Conservation (phyloP, 2,888 invertebrate species). For the Pogonocherus hispidulus region DNA sequence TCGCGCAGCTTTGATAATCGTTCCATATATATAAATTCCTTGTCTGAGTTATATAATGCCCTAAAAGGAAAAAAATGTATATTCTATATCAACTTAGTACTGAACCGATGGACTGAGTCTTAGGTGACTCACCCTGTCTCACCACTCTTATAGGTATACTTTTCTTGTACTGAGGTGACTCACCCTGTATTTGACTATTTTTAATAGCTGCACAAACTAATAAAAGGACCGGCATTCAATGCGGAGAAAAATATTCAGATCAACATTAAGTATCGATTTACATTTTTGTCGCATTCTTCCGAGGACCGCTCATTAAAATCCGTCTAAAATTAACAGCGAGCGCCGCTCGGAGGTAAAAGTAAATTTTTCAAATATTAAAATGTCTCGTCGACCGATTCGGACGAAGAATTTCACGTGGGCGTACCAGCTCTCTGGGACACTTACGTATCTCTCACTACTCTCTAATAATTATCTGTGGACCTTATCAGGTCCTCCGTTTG, state of each 20-base stretch:
- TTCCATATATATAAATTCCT: too few species aligned
- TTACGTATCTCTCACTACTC: slow-evolving; percentile 64
- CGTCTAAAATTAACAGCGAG: neutral
- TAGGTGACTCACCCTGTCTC: too few species aligned
- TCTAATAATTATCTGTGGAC: slow-evolving; percentile 66
- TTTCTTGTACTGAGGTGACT: too few species aligned
- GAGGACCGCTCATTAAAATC: neutral
- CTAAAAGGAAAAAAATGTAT: too few species aligned
- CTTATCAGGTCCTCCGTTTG: slow-evolving; percentile 65
- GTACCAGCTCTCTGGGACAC: slow-evolving; percentile 53
- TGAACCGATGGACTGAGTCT: too few species aligned
- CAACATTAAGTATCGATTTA: neutral
- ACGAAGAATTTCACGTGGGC: slow-evolving; percentile 55
- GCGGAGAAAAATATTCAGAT: neutral
- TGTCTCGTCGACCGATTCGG: slow-evolving; percentile 35
- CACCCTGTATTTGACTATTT: too few species aligned
- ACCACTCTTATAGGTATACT: too few species aligned
- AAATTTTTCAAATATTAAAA: slow-evolving; percentile 47
- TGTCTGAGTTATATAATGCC: too few species aligned
- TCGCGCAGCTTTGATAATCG: too few species aligned
- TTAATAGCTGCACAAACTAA: too few species aligned
- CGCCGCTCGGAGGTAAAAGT: slow-evolving; percentile 13
- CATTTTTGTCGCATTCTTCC: neutral
- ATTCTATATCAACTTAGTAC: too few species aligned
- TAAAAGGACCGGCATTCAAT: too few species aligned